Conservation (phyloP, 2,888 invertebrate species). For the Lithophane semibrunnea region DNA sequence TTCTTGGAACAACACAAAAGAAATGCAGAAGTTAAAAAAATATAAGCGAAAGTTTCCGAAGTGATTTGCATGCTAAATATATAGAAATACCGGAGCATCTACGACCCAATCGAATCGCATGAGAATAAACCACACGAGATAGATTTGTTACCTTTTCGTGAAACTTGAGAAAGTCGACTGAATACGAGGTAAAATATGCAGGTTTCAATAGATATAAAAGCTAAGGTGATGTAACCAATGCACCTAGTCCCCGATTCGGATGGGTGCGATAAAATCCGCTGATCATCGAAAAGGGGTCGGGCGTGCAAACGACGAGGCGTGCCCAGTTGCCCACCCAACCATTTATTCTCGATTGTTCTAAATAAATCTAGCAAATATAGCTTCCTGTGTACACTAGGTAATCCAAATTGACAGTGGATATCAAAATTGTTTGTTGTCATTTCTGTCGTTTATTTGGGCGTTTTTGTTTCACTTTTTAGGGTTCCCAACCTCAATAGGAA, state of each 20-base stretch:
- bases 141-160: conserved; percentile 24
- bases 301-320: conserved; percentile 74
- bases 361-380: conserved; percentile 63
- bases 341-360: conserved; percentile 75
- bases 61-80: conserved; percentile 77
- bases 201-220: conserved; percentile 49
- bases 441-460: background rate
- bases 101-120: conserved; percentile 16
- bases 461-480: conserved; percentile 1
- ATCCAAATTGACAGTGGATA: conserved; percentile 28
- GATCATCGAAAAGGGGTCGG: conserved; percentile 72
- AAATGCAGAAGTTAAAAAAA: conserved; percentile 71
- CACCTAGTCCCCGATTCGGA: conserved; percentile 69
- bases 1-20: conserved; percentile 67
- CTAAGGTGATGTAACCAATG: conserved; percentile 65
- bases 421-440: conserved; percentile 16
- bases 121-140: conserved; percentile 31
- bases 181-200: conserved; percentile 45
- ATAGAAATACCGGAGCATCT: conserved; percentile 57
- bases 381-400: conserved; percentile 39
- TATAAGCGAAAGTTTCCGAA: conserved; percentile 71
- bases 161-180: conserved; percentile 26
- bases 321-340: conserved; percentile 66
- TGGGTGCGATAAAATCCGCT: conserved; percentile 77
- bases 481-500: too few species aligned